A percentile compares a stretch with the other conserved stretches of the same genome.
phyloP scores from a whole-genome alignment of 2,888 invertebrate genomes.

The Chrysomela aeneicollis region DNA sequence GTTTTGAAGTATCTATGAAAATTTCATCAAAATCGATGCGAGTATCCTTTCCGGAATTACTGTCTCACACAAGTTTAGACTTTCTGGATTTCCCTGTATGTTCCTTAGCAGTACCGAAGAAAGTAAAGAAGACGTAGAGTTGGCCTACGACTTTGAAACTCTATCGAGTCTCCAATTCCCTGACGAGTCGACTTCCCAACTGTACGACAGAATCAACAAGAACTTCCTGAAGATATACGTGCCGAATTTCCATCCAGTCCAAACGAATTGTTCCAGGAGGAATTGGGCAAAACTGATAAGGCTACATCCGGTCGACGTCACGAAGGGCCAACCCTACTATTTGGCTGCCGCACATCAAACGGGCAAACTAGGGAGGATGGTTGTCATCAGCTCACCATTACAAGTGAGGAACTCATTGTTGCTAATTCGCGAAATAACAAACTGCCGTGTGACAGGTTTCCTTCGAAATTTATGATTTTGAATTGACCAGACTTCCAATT shows the following conservation, averaged over 20 bases:
- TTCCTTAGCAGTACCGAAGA: constrained; percentile 41
- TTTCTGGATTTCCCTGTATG: no score
- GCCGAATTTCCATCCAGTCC: constrained; percentile 70
- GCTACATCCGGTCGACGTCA: constrained; percentile 65
- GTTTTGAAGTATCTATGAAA: no score
- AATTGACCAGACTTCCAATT: background rate
- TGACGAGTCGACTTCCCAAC: constrained; percentile 63
- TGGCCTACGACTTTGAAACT: constrained; percentile 56
- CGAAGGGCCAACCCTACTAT: constrained; percentile 65
- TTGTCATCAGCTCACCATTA: constrained; percentile 77
- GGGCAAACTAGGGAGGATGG: constrained; percentile 63
- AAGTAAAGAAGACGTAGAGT: constrained; percentile 48
- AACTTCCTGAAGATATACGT: constrained; percentile 72
- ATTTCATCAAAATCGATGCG: no score
- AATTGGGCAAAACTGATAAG: constrained; percentile 71
- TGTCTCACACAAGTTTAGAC: no score
- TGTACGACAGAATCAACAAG: constrained; percentile 72
- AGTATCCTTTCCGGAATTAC: no score
- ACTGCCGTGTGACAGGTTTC: no score
- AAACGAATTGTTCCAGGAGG: constrained; percentile 71
- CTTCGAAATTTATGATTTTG: no score
- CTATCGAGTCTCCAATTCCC: constrained; percentile 61
- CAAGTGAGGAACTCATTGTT: constrained; percentile 65
- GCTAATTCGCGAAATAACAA: background rate
- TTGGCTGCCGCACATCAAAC: constrained; percentile 73